A percentile compares a stretch with the other conserved stretches of the same genome.
phyloP scores from a whole-genome alignment of 2,888 invertebrate species.

The Slavum lentiscoides region DNA sequence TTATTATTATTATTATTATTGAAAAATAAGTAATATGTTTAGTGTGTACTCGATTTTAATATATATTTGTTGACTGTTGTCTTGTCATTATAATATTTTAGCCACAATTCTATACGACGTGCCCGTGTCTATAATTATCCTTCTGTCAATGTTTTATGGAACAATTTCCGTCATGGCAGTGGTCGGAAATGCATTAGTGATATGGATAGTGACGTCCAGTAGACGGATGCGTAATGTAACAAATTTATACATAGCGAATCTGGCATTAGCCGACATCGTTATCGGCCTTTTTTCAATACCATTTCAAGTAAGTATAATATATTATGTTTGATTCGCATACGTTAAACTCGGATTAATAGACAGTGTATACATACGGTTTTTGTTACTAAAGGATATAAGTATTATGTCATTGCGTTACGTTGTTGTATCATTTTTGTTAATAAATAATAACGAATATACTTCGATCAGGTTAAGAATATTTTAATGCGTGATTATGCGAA shows the following conservation, averaged over 20 bases:
- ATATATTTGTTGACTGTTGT: slow-evolving; percentile 55
- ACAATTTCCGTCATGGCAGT: slow-evolving; percentile 80
- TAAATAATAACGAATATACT: too few relatives aligned
- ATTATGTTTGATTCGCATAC: too few relatives aligned
- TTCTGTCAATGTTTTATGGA: slow-evolving; percentile 79
- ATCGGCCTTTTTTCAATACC: slow-evolving; percentile 85
- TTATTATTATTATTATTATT: too few relatives aligned
- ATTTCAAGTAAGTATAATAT: slow-evolving; percentile 65
- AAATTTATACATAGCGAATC: slow-evolving; percentile 82
- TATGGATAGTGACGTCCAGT: slow-evolving; percentile 80
- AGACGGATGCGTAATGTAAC: slow-evolving; percentile 81
- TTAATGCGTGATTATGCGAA: too few relatives aligned
- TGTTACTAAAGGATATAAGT: too few relatives aligned
- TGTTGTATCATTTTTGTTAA: too few relatives aligned
- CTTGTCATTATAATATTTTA: slow-evolving; percentile 59
- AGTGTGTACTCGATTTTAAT: not conserved
- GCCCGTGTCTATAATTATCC: slow-evolving; percentile 72
- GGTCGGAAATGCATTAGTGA: slow-evolving; percentile 81
- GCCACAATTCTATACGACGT: slow-evolving; percentile 71
- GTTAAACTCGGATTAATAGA: not conserved
- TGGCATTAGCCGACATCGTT: slow-evolving; percentile 83
- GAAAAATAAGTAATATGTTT: too few relatives aligned
- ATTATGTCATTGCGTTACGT: too few relatives aligned
- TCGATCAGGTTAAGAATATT: too few relatives aligned
- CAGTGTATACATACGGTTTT: too few relatives aligned